Conservation (phyloP, 2,888 invertebrate species). For the Caenorhabditis afra region DNA sequence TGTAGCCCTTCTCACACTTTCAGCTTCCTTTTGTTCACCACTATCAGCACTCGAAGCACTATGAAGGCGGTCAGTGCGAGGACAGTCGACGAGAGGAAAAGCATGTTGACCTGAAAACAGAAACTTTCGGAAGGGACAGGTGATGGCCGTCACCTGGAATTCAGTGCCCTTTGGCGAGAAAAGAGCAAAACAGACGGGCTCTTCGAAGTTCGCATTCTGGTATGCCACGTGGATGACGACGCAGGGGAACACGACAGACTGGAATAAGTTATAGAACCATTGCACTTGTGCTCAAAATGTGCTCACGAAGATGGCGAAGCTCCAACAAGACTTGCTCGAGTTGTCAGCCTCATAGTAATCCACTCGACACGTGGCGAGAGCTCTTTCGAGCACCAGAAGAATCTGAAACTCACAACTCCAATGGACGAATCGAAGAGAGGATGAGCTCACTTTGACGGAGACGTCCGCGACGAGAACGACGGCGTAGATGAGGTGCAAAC, state of each 20-base stretch:
- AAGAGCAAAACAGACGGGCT: constrained; percentile 17
- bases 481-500: constrained; percentile 3
- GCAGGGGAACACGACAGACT: constrained; percentile 2
- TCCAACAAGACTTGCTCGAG: constrained; percentile 2
- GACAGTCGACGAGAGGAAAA: neutral
- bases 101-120: constrained; percentile 19
- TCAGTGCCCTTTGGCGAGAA: constrained; percentile 22
- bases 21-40: constrained; percentile 13
- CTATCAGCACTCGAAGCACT: constrained; percentile 5
- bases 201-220: constrained; percentile 1
- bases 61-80: neutral
- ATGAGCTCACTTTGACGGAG: constrained; percentile 18
- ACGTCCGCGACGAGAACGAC: neutral
- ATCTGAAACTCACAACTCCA: constrained; percentile 13
- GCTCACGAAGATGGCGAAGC: constrained; percentile 1
- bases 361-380: neutral
- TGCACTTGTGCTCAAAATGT: too few relatives aligned
- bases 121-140: neutral
- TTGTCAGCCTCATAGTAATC: constrained; percentile 10
- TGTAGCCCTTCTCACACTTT: constrained; percentile 1
- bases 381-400: constrained; percentile 16
- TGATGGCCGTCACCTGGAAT: neutral
- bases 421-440: neutral
- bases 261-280: neutral
- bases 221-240: neutral